Evolutionary conservation across 2,888 invertebrate species (phyloP), one percentile per base, ranked within the genome.

Genomic region (Meteorus cinctellus): DNA sequence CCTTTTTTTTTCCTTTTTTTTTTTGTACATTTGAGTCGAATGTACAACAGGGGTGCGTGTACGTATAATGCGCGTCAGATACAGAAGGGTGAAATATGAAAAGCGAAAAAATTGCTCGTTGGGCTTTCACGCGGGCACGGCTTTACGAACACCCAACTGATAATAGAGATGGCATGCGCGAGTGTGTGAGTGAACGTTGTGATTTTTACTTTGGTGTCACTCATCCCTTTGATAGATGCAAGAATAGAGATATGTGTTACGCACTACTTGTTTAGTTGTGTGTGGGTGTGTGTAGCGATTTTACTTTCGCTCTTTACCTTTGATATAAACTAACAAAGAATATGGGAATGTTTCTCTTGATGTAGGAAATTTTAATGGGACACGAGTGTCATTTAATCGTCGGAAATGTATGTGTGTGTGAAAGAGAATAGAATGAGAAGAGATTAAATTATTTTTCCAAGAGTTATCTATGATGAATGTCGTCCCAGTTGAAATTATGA

Each of bases 281-380:
- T 34, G 1, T 34, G 34, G 0, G 19, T n/a, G 48, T 48, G 48
- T 55, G 70, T 66, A 12, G 41, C 6, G 12, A 41, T 8, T 34
- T 34, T 8, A 6, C 34, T 41, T 41, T 41, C 41, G 8, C 12
- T 72, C 77, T 77, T 75, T 78, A 68, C 59, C 78, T 81, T 80
- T 81, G 81, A 81, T 79, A 75, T 24, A 19, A 72, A 41, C 67
- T 74, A 71, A 80, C 78, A 80, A 80, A 79, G 80, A 65, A 62
- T 31, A 65, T 65, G 29, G 55, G 34, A 51, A 51, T 62, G 45
- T 72, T 51, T 65, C 27, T 72, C 10, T 45, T 48, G 27, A 48
- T 48, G 62, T 65, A 34, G 51, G 72, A 51, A 19, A 63, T 63
- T 62, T 59, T 59, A 70, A 70, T 72, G 31, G 29, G 60, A 27